Base-by-base conservation (phyloP, 1,140 invertebrate genomes). In the Lucilia sericata region DNA sequence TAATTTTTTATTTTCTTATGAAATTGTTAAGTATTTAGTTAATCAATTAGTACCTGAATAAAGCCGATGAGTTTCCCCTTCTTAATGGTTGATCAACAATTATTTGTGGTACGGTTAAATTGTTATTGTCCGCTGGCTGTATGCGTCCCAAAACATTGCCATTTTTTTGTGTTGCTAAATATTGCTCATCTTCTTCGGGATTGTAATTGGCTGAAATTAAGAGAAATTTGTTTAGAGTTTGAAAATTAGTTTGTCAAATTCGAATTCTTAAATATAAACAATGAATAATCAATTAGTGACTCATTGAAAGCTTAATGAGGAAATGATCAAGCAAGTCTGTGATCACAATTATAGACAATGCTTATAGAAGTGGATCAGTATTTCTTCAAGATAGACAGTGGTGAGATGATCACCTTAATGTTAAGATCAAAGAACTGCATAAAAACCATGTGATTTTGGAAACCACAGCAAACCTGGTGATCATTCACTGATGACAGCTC, bases 111-210 rank as follows among this genome's bases (percentile, higher is more conserved):
- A 90, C 86, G 8, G 87, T 87, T 70, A 87, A 85, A 87, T 91
- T 91, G 55, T 91, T 91, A 36, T 91, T 91, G 80, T 91, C 89
- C 2, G 84, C 65, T 34, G 85, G 81, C 36, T 90, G 88, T 36
- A 89, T 87, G 60, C 88, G 88, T 8, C 87, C 88, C 70, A 90
- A 87, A 7, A 87, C 87, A 76, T 82, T 86, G 84, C 88, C 88
- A 86, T 88, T 89, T 34, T 91, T 90, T 42, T 88, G 86, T 2
- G 87, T 47, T 0, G 87, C 86, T 82, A 89, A 55, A 42, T 87
- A 91, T 60, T 91, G 88, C 82, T 89, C 88, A 76, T 91, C 90
- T 10, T 91, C 90, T n/a, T 91, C 90, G 36, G 90, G 88, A 87
- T 91, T 91, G 51, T 91, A 91, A 78, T 91, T 90, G 14, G 90